Evolutionary conservation across 2,888 invertebrate genomes (phyloP).

Genomic region (Marronus borbonicus): DNA sequence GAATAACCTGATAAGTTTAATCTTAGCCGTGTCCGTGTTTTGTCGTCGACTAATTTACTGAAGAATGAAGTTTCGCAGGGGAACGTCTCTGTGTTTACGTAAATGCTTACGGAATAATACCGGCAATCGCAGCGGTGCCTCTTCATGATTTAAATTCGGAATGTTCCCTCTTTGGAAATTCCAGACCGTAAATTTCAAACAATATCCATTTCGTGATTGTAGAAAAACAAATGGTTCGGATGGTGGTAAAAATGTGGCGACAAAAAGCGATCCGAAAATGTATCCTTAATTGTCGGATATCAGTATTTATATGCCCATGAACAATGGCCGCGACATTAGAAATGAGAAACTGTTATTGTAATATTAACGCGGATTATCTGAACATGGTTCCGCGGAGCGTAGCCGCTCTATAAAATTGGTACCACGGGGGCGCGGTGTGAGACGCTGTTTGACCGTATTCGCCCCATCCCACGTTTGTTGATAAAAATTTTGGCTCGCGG

Average conservation of each 20-base stretch:
- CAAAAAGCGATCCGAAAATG: background rate
- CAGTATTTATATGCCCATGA: constrained; percentile 10
- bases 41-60: too few relatives aligned
- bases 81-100: too few relatives aligned
- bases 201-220: background rate
- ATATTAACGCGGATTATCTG: constrained; percentile 35
- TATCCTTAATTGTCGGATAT: constrained; percentile 33
- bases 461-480: too few relatives aligned
- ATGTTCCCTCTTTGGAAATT: too few relatives aligned
- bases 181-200: background rate
- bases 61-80: too few relatives aligned
- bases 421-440: background rate
- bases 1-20: too few relatives aligned
- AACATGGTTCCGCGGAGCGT: constrained; percentile 14
- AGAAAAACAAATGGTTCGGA: background rate
- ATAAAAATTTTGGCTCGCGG: too few relatives aligned
- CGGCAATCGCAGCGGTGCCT: too few relatives aligned
- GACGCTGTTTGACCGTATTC: too few relatives aligned
- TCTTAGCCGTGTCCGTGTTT: too few relatives aligned
- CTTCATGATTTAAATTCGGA: too few relatives aligned
- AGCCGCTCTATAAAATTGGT: constrained; percentile 17
- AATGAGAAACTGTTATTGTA: constrained; percentile 40
- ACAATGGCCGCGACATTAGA: constrained; percentile 16
- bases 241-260: constrained; percentile 10
- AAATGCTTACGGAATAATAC: too few relatives aligned